phyloP scores from a whole-genome alignment of 2,113 vertebrate genomes.

The Triplophysa siluroides region DNA sequence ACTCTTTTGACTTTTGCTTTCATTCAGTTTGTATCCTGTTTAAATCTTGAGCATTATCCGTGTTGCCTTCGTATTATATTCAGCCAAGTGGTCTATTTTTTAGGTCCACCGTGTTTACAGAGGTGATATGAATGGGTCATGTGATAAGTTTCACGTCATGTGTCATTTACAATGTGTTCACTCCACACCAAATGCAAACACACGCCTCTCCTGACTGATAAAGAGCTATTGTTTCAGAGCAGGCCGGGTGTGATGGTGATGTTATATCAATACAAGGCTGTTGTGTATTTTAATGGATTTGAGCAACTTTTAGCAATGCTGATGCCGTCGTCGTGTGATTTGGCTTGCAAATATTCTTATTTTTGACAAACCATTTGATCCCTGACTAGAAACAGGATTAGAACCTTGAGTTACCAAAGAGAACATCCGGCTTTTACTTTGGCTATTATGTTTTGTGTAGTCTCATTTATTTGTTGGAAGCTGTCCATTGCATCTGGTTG shows the following conservation, averaged over 20 bases:
- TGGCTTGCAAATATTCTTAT: slow-evolving; percentile 14
- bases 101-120: slow-evolving; percentile 24
- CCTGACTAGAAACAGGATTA: slow-evolving; percentile 11
- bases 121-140: slow-evolving; percentile 22
- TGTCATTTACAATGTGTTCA: slow-evolving; percentile 30
- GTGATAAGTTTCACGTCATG: slow-evolving; percentile 33
- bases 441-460: not conserved
- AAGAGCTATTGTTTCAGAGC: slow-evolving; percentile 31
- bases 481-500: not conserved
- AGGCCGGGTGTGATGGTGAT: slow-evolving; percentile 2
- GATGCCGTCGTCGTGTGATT: not conserved
- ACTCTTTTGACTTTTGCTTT: too few relatives aligned
- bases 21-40: not conserved
- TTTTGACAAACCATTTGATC: slow-evolving; percentile 4
- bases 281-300: slow-evolving; percentile 8
- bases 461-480: too few relatives aligned
- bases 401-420: not conserved
- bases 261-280: not conserved
- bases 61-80: not conserved
- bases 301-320: not conserved
- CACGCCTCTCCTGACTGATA: slow-evolving; percentile 8
- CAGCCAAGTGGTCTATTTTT: not conserved
- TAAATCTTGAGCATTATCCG: not conserved
- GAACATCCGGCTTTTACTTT: slow-evolving; percentile 10
- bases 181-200: slow-evolving; percentile 52